Percentiles rank a stretch among this genome's conserved stretches.
These are phyloP conservation scores for Chorisops tibialis DNA, from an alignment of 2,888 invertebrate genomes.

Conservation along the genomic window DNA sequence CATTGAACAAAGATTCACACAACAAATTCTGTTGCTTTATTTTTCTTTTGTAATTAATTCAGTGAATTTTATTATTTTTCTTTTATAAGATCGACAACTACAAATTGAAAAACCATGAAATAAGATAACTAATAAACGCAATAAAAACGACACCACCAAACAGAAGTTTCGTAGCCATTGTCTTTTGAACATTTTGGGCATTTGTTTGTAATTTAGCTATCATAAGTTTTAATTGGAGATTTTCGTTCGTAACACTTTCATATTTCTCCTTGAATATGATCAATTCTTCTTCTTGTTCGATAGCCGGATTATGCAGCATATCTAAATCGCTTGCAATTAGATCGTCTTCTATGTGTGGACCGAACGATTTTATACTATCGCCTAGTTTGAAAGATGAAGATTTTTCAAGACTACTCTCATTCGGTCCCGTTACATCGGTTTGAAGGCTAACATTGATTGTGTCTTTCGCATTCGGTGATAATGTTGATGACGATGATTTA, in stretches of 20 bases:
- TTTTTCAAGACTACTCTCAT: not conserved
- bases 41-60: too few species aligned
- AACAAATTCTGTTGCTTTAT: too few species aligned
- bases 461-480: not conserved
- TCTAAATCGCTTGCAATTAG: constrained; percentile 40
- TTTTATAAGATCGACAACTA: not conserved
- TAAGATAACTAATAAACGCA: constrained; percentile 46
- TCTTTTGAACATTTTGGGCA: constrained; percentile 36
- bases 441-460: constrained; percentile 1
- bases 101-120: constrained; percentile 39
- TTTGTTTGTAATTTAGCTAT: constrained; percentile 42
- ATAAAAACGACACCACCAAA: constrained; percentile 43
- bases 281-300: constrained; percentile 49
- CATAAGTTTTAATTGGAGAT: constrained; percentile 45
- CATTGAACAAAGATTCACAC: too few species aligned
- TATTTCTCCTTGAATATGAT: constrained; percentile 50
- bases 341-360: not conserved
- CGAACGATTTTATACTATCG: not conserved
- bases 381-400: not conserved
- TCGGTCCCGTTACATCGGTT: not conserved
- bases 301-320: constrained; percentile 41
- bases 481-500: not conserved
- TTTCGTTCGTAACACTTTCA: constrained; percentile 44
- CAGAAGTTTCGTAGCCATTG: constrained; percentile 39
- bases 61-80: too few species aligned